Evolutionary conservation across 1,140 invertebrate genomes (phyloP).

Genomic region (Carposina sasakii): DNA sequence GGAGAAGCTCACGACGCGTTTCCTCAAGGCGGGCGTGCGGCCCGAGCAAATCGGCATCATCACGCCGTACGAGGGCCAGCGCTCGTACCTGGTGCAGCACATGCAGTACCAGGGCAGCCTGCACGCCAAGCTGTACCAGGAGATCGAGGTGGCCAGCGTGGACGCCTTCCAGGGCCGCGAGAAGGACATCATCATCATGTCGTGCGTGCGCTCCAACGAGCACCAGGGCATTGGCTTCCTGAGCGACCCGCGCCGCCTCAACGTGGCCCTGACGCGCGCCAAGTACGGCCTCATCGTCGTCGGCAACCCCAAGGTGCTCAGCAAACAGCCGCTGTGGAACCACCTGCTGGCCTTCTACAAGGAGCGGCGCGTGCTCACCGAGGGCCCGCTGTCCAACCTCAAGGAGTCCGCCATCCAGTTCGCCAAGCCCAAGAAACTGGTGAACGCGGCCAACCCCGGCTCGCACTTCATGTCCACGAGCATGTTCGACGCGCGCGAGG

Average conservation of each 20-base stretch:
- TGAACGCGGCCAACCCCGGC: conserved; percentile 95
- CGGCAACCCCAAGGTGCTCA: conserved; percentile 98
- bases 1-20: conserved; percentile 96
- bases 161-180: conserved; percentile 98
- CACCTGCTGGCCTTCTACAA: conserved; percentile 98
- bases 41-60: conserved; percentile 99
- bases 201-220: conserved; percentile 95
- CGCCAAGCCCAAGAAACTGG: conserved; percentile 95
- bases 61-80: conserved; percentile 98
- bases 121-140: conserved; percentile 97
- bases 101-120: conserved; percentile 99
- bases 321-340: conserved; percentile 99
- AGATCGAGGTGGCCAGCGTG: conserved; percentile 99
- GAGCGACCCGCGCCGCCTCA: conserved; percentile 97
- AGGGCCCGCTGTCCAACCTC: conserved; percentile 97
- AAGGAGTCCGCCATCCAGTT: conserved; percentile 98
- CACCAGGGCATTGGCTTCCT: conserved; percentile 97
- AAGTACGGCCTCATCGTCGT: conserved; percentile 99
- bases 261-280: conserved; percentile 97
- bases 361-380: conserved; percentile 97
- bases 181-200: conserved; percentile 99
- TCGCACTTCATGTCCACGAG: conserved; percentile 97
- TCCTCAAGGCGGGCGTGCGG: conserved; percentile 94
- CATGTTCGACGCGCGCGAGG: conserved; percentile 93
- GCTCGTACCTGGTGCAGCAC: conserved; percentile 98